These are phyloP conservation scores for Netelia melanura DNA, from an alignment of 2,888 invertebrate genomes.

Conservation along the genomic window DNA sequence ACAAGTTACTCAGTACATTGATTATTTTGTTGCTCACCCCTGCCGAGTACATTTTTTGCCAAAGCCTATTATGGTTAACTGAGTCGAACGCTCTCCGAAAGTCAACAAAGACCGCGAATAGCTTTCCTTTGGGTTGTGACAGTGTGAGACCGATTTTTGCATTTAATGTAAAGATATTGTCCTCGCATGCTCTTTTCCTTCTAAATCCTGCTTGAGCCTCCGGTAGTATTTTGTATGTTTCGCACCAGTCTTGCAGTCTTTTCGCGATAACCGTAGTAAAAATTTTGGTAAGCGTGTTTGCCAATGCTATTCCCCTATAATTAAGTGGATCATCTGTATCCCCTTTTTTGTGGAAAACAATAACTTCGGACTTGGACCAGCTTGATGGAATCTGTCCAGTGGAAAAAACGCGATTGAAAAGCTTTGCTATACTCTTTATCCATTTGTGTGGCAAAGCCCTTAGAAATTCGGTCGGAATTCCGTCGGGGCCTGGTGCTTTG, in stretches of 20 bases:
- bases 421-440: slow-evolving; percentile 1
- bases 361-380: slow-evolving; percentile 68
- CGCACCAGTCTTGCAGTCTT: slow-evolving; percentile 63
- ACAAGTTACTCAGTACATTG: slow-evolving; percentile 52
- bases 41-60: slow-evolving; percentile 33
- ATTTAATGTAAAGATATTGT: slow-evolving; percentile 51
- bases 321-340: slow-evolving; percentile 69
- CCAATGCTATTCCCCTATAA: slow-evolving; percentile 73
- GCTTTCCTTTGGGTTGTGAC: slow-evolving; percentile 20
- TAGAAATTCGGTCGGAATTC: slow-evolving; percentile 55
- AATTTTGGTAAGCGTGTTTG: slow-evolving; percentile 74
- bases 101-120: slow-evolving; percentile 43
- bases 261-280: slow-evolving; percentile 66
- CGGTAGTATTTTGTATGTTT: slow-evolving; percentile 53
- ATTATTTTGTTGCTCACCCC: slow-evolving; percentile 64
- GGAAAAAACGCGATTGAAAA: slow-evolving; percentile 63
- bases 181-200: slow-evolving; percentile 54
- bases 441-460: slow-evolving; percentile 39
- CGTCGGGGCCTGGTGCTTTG: slow-evolving; percentile 69
- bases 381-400: slow-evolving; percentile 50
- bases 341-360: slow-evolving; percentile 74
- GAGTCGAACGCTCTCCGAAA: slow-evolving; percentile 47
- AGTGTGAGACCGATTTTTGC: slow-evolving; percentile 15
- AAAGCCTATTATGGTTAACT: slow-evolving; percentile 19
- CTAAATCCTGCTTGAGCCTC: slow-evolving; percentile 69